Evolutionary conservation across 2,888 invertebrate genomes (phyloP).

Genomic region (Mechanitis messenoides): DNA sequence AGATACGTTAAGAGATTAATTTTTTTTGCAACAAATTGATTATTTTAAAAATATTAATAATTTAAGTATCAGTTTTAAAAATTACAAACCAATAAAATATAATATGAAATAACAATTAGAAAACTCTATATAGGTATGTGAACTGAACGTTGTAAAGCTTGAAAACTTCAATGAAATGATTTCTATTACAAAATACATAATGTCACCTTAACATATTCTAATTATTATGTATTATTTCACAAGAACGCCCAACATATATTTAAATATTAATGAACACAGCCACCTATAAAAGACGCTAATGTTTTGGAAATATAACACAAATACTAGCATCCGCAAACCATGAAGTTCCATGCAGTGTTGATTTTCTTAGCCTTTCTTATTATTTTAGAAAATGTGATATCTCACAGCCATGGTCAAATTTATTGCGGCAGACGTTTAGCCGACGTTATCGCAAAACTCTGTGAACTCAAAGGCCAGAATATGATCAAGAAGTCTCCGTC

Average conservation of each 20-base stretch:
- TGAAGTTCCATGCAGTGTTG: constrained; percentile 4
- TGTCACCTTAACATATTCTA: not conserved
- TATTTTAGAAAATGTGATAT: not conserved
- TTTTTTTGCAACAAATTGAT: too few species aligned
- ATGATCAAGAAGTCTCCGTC: constrained; percentile 25
- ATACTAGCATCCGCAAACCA: not conserved
- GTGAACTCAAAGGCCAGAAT: constrained; percentile 19
- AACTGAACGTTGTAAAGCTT: too few species aligned
- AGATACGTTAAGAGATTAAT: too few species aligned
- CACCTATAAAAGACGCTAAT: constrained; percentile 14
- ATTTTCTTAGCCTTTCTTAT: constrained; percentile 10
- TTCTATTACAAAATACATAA: too few species aligned
- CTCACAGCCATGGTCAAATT: constrained; percentile 15
- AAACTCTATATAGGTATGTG: too few species aligned
- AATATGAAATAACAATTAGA: too few species aligned
- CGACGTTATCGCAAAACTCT: constrained; percentile 24
- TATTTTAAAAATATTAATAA: too few species aligned
- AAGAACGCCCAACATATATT: not conserved
- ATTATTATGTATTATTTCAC: constrained; percentile 1
- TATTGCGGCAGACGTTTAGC: constrained; percentile 29
- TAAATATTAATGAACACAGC: constrained; percentile 17
- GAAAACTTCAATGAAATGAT: too few species aligned
- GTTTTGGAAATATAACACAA: not conserved
- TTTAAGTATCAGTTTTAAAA: too few species aligned
- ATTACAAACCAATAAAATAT: too few species aligned